A percentile compares a stretch with the other conserved stretches of the same genome.
Evolutionary conservation across 2,113 vertebrate genomes (phyloP).

Genomic region (Fukomys damarensis): DNA sequence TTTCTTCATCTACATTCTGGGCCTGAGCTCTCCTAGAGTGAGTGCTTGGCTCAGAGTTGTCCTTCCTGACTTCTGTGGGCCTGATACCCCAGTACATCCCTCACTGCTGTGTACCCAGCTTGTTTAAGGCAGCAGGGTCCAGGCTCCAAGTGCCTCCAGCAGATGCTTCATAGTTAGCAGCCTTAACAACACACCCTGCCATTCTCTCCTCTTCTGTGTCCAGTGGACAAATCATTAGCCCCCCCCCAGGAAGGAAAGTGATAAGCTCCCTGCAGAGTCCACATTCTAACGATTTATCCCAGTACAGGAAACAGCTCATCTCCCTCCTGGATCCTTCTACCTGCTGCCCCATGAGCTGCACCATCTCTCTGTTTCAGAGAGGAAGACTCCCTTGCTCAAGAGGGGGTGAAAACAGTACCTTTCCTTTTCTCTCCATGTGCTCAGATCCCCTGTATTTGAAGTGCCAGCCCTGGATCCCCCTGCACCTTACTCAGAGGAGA

Average conservation of each 20-base stretch:
- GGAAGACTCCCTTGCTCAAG: neutral
- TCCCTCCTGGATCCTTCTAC: neutral
- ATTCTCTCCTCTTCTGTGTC: neutral
- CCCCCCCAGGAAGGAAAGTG: neutral
- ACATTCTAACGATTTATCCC: neutral
- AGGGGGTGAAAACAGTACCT: neutral
- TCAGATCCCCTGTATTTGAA: neutral
- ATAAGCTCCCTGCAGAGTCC: neutral
- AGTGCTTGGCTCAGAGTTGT: neutral
- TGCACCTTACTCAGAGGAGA: neutral
- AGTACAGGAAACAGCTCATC: neutral
- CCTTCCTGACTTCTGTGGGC: neutral
- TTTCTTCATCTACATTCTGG: neutral
- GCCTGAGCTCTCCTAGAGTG: neutral
- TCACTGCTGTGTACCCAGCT: neutral
- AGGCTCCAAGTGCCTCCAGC: neutral
- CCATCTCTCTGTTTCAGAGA: neutral
- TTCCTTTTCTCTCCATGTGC: neutral
- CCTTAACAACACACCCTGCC: neutral
- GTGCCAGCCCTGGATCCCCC: neutral
- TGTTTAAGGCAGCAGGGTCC: neutral
- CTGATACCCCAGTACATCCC: neutral
- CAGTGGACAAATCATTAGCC: neutral
- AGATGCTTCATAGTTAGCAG: neutral
- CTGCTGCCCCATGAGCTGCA: fast-evolving